These are phyloP conservation scores for Thera britannica DNA, from an alignment of 2,888 invertebrate genomes.

Conservation along the genomic window DNA sequence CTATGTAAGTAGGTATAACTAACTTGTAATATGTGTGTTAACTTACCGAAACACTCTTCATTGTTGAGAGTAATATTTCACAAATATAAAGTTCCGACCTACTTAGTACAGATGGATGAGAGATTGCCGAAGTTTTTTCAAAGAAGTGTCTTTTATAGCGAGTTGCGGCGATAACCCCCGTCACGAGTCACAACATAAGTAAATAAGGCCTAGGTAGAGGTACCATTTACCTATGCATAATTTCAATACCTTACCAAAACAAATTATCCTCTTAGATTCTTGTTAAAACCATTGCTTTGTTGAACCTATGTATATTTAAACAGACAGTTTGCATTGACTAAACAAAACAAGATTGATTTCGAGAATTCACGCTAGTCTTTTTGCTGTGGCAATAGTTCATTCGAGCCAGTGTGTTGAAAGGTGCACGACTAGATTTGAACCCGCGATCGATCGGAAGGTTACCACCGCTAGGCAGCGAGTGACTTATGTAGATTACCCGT, in stretches of 20 bases:
- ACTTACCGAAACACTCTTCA: slow-evolving; percentile 12
- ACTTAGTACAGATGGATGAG: background rate
- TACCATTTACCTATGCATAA: background rate
- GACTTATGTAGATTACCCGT: too few species aligned
- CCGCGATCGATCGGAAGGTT: too few species aligned
- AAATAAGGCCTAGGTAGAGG: background rate
- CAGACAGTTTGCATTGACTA: slow-evolving; percentile 1
- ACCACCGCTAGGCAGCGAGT: too few species aligned
- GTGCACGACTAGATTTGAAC: too few species aligned
- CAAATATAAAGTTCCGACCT: background rate
- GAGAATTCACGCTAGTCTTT: background rate
- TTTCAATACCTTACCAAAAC: slow-evolving; percentile 1
- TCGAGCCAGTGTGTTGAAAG: too few species aligned
- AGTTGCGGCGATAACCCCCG: slow-evolving; percentile 24
- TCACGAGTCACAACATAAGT: slow-evolving; percentile 3
- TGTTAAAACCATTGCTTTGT: background rate
- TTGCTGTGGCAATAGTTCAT: too few species aligned
- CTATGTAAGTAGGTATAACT: too few species aligned
- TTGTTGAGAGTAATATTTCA: background rate
- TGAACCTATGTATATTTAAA: background rate
- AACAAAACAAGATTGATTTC: slow-evolving; percentile 1
- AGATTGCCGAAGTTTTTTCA: slow-evolving; percentile 8
- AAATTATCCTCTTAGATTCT: slow-evolving; percentile 3
- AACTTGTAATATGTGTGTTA: background rate
- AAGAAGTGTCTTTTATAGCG: slow-evolving; percentile 47